Conservation (phyloP, 2,888 invertebrate genomes). For the Serrognathus titanus region DNA sequence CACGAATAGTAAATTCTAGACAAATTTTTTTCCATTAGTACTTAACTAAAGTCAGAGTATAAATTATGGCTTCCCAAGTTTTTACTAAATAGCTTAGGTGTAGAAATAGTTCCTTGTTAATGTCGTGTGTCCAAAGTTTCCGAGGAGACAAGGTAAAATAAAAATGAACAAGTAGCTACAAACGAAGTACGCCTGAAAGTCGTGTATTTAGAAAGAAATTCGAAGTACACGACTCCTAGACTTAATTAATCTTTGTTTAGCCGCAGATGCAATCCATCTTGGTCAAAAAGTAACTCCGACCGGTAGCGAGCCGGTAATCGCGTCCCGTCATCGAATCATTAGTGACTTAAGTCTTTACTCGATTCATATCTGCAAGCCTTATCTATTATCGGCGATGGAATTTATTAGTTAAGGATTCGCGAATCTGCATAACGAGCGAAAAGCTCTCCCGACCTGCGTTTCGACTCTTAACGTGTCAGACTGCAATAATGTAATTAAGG, state of each 20-base stretch:
- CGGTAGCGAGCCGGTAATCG: slow-evolving; percentile 32
- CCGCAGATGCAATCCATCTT: slow-evolving; percentile 27
- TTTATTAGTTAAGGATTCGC: neutral
- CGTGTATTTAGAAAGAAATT: slow-evolving; percentile 6
- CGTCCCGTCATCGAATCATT: slow-evolving; percentile 33
- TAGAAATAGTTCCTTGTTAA: too few relatives aligned
- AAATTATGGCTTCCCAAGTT: too few relatives aligned
- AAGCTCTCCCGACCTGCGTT: too few relatives aligned
- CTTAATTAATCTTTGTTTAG: slow-evolving; percentile 30
- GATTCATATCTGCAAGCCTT: slow-evolving; percentile 17
- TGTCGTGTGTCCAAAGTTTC: too few relatives aligned
- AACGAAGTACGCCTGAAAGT: too few relatives aligned
- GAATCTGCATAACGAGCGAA: neutral
- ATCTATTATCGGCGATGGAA: slow-evolving; percentile 1
- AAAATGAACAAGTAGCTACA: too few relatives aligned
- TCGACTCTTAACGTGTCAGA: too few relatives aligned
- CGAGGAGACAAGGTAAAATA: too few relatives aligned
- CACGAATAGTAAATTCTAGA: too few relatives aligned
- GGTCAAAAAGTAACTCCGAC: slow-evolving; percentile 29
- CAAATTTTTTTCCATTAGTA: too few relatives aligned
- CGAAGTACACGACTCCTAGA: slow-evolving; percentile 15
- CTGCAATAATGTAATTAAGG: neutral
- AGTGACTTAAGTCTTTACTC: slow-evolving; percentile 32
- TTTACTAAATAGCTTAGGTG: too few relatives aligned
- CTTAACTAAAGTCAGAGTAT: too few relatives aligned